A percentile compares a stretch with the other conserved stretches of the same genome.
These are phyloP conservation scores for Pristionchus arcanus DNA, from an alignment of 2,888 invertebrate species.

Conservation along the genomic window DNA sequence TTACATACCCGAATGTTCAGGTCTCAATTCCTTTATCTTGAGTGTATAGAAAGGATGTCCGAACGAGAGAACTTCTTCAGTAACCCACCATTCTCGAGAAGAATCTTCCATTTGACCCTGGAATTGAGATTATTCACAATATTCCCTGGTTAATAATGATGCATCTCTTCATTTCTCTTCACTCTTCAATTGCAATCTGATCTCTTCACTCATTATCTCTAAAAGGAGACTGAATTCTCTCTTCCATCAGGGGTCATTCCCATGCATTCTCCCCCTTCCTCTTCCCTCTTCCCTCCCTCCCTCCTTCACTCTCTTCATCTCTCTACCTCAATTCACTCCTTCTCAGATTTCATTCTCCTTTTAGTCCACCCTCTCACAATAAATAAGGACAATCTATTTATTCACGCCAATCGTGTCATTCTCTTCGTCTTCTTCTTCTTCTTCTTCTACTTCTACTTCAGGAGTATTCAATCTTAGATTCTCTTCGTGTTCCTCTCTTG, in stretches of 20 bases:
- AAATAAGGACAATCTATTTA: slow-evolving; percentile 35
- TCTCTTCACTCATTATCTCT: neutral
- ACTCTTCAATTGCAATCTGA: neutral
- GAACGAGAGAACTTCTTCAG: slow-evolving; percentile 71
- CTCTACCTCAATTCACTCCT: slow-evolving; percentile 49
- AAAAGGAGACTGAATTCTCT: neutral
- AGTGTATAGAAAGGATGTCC: slow-evolving; percentile 75
- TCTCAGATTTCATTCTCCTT: slow-evolving; percentile 39
- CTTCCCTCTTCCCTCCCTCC: slow-evolving; percentile 39
- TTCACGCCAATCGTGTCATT: slow-evolving; percentile 2
- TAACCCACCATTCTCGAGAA: slow-evolving; percentile 78
- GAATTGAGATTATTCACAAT: slow-evolving; percentile 54
- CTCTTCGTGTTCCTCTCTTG: neutral
- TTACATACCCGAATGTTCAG: slow-evolving; percentile 70
- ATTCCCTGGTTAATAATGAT: neutral
- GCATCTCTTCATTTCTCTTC: neutral
- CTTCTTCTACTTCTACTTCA: neutral
- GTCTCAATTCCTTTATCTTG: slow-evolving; percentile 69
- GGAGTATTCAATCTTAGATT: neutral
- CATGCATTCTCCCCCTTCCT: slow-evolving; percentile 30
- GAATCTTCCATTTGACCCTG: slow-evolving; percentile 69
- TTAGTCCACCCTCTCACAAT: slow-evolving; percentile 30
- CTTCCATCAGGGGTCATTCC: slow-evolving; percentile 23
- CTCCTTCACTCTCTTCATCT: slow-evolving; percentile 23
- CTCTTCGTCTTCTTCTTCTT: neutral